Conservation (phyloP, 2,888 invertebrate species). For the Philereme vetulata region DNA sequence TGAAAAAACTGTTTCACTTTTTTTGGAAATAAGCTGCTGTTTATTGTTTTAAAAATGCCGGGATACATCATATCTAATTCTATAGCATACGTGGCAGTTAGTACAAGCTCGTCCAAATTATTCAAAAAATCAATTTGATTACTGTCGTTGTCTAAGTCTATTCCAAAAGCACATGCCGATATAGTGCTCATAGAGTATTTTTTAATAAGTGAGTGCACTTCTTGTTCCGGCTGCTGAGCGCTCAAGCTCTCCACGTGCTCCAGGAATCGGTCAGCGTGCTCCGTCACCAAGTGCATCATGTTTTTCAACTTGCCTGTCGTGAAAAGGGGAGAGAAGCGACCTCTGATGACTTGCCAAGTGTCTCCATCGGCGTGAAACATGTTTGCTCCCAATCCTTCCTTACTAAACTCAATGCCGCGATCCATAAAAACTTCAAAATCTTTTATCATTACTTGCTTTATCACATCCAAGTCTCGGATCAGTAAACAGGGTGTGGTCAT, state of each 20-base stretch:
- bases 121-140: constrained; percentile 25
- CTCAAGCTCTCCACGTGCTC: constrained; percentile 38
- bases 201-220: constrained; percentile 46
- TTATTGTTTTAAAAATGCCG: constrained; percentile 48
- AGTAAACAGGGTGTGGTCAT: constrained; percentile 53
- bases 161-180: constrained; percentile 50
- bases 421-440: constrained; percentile 58
- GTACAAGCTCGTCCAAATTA: constrained; percentile 34
- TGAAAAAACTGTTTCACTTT: constrained; percentile 44
- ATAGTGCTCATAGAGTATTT: constrained; percentile 48
- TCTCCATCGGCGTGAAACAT: constrained; percentile 58
- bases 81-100: constrained; percentile 28
- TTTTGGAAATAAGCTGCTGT: constrained; percentile 46
- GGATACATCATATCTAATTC: constrained; percentile 56
- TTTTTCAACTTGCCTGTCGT: constrained; percentile 57
- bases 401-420: constrained; percentile 54
- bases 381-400: constrained; percentile 53
- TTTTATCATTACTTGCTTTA: constrained; percentile 60
- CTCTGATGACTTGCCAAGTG: constrained; percentile 51
- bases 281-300: constrained; percentile 40
- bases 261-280: constrained; percentile 48
- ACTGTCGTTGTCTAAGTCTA: constrained; percentile 51
- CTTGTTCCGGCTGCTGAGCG: constrained; percentile 40
- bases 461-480: constrained; percentile 57
- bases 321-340: constrained; percentile 4